A percentile compares a stretch with the other conserved stretches of the same genome.
Evolutionary conservation across 1,140 invertebrate species (phyloP).

Genomic region (Trichonephila clavata): DNA sequence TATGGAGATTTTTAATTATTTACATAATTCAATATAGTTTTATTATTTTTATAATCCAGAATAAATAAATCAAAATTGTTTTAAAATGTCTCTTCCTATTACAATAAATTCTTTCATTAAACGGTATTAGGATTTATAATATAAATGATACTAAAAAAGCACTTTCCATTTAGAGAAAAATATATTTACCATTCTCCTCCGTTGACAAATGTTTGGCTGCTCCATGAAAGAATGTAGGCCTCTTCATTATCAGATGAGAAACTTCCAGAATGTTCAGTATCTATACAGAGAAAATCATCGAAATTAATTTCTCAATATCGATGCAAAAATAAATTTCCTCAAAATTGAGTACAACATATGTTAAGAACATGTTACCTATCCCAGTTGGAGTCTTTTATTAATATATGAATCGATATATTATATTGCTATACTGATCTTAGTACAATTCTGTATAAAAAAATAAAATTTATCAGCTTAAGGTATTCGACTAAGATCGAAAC

Average conservation of each 20-base stretch:
- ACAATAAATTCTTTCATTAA: neutral
- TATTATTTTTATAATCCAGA: neutral
- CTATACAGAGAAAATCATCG: neutral
- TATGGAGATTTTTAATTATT: too few species aligned
- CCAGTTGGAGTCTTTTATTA: too few species aligned
- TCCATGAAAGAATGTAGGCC: slow-evolving; percentile 40
- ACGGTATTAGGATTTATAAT: too few species aligned
- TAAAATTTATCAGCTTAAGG: too few species aligned
- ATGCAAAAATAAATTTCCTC: too few species aligned
- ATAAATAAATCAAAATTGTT: neutral
- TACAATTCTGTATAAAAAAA: too few species aligned
- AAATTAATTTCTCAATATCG: too few species aligned
- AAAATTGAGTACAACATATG: too few species aligned
- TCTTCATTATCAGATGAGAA: slow-evolving; percentile 64
- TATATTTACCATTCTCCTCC: slow-evolving; percentile 49
- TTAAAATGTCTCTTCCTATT: neutral
- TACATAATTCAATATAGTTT: neutral
- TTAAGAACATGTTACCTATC: too few species aligned
- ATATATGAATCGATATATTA: too few species aligned
- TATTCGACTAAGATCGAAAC: too few species aligned
- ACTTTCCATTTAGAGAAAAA: neutral
- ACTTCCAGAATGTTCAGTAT: slow-evolving; percentile 24
- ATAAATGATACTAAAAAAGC: neutral
- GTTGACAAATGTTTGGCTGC: slow-evolving; percentile 38
- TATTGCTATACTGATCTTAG: too few species aligned